Evolutionary conservation across 2,113 vertebrate genomes (phyloP).

Genomic region (Misgurnus mizolepis): DNA sequence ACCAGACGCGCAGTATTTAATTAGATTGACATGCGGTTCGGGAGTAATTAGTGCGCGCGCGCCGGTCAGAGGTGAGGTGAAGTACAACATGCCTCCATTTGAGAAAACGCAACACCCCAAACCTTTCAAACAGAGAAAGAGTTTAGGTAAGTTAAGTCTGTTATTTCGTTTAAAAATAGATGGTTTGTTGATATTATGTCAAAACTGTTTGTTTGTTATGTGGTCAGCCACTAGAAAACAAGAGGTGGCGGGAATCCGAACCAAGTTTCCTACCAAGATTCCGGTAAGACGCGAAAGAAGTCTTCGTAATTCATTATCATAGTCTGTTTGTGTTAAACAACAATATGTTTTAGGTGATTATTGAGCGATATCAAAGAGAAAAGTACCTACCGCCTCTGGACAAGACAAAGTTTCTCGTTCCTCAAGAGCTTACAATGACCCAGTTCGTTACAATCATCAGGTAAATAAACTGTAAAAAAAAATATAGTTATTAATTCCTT

Average conservation of each 20-base stretch:
- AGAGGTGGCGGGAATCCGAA: slow-evolving; percentile 83
- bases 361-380: slow-evolving; percentile 83
- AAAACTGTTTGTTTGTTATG: not conserved
- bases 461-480: slow-evolving; percentile 58
- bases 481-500: too few species aligned
- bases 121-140: slow-evolving; percentile 85
- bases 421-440: slow-evolving; percentile 86
- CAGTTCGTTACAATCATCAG: slow-evolving; percentile 87
- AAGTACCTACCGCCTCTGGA: slow-evolving; percentile 82
- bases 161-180: too few species aligned
- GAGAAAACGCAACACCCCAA: slow-evolving; percentile 64
- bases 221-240: slow-evolving; percentile 79
- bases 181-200: not conserved
- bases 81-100: slow-evolving; percentile 70
- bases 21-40: not conserved
- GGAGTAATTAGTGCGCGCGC: not conserved
- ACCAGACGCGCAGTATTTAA: slow-evolving; percentile 65
- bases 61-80: slow-evolving; percentile 10
- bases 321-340: too few species aligned
- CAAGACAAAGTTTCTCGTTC: slow-evolving; percentile 91
- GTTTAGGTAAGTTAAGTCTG: slow-evolving; percentile 71
- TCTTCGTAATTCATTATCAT: too few species aligned
- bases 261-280: slow-evolving; percentile 89
- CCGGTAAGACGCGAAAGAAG: slow-evolving; percentile 71
- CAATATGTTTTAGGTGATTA: slow-evolving; percentile 77